Percentiles rank a stretch among this genome's conserved stretches.
phyloP scores from a whole-genome alignment of 2,888 invertebrate species.

The Drosophila greeni region DNA sequence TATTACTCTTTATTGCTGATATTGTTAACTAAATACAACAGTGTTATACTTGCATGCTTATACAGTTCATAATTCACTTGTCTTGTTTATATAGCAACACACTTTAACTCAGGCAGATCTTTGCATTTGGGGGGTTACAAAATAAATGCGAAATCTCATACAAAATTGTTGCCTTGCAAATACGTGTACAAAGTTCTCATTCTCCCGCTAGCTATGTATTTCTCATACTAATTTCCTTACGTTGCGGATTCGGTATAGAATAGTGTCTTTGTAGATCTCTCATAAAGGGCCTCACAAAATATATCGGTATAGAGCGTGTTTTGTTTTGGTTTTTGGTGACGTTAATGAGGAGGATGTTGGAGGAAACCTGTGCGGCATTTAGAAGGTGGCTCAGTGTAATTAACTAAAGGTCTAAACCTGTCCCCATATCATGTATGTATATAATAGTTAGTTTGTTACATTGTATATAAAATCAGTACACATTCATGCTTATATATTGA shows the following conservation, averaged over 20 bases:
- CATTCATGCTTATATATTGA: constrained; percentile 60
- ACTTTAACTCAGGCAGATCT: constrained; percentile 24
- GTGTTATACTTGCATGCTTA: constrained; percentile 40
- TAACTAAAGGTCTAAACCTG: constrained; percentile 53
- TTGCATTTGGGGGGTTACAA: constrained; percentile 33
- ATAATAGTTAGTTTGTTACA: constrained; percentile 25
- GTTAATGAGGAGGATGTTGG: constrained; percentile 23
- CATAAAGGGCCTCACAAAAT: constrained; percentile 68
- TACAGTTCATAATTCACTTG: constrained; percentile 27
- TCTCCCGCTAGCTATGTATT: constrained; percentile 12
- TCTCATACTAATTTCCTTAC: constrained; percentile 10
- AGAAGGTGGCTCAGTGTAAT: constrained; percentile 45
- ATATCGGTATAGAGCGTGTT: constrained; percentile 52
- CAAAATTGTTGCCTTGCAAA: constrained; percentile 29
- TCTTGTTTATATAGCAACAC: constrained; percentile 18
- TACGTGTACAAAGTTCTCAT: constrained; percentile 24
- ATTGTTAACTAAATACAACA: constrained; percentile 64
- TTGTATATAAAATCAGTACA: constrained; percentile 70
- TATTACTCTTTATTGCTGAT: constrained; percentile 65
- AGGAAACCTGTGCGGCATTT: constrained; percentile 58
- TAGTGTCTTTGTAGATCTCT: constrained; percentile 23
- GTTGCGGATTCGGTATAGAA: constrained; percentile 32
- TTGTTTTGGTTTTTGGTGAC: constrained; percentile 10
- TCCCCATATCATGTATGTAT: constrained; percentile 10
- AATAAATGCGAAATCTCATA: constrained; percentile 35